phyloP scores from a whole-genome alignment of 2,113 vertebrate species.

The Microcebus tavaratra region DNA sequence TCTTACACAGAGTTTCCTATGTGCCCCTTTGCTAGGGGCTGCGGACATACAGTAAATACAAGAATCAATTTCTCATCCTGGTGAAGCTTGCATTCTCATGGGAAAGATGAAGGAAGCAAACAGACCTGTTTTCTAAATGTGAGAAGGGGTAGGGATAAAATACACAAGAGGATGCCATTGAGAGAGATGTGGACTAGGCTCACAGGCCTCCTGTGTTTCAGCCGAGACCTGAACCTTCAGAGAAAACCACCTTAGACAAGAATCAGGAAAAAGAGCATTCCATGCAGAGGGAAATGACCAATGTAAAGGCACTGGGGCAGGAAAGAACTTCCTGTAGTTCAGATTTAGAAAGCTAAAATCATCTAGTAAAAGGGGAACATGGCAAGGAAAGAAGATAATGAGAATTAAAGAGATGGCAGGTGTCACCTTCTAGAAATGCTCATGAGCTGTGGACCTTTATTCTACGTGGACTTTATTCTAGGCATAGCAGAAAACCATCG shows the following conservation, averaged over 20 bases:
- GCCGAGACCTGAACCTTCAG: neutral
- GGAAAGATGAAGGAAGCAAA: neutral
- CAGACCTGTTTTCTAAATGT: neutral
- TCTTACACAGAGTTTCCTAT: neutral
- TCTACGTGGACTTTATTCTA: neutral
- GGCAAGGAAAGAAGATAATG: neutral
- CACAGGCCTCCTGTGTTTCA: neutral
- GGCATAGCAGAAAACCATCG: rapidly evolving
- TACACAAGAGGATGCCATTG: neutral
- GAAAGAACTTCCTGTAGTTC: neutral
- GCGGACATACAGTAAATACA: neutral
- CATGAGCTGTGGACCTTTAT: rapidly evolving
- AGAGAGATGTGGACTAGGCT: neutral
- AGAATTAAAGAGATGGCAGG: neutral
- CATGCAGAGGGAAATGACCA: neutral
- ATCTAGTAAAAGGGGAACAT: neutral
- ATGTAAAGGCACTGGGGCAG: neutral
- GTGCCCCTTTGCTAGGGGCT: neutral
- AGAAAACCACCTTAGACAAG: neutral
- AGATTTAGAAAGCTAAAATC: neutral
- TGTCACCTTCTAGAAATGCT: neutral
- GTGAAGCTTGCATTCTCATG: neutral
- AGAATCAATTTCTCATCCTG: neutral
- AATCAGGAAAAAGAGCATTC: neutral
- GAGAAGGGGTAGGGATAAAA: no score